A percentile compares a stretch with the other conserved stretches of the same genome.
Conservation (phyloP, 2,888 invertebrate genomes). For the Odontocolon sp. region DNA sequence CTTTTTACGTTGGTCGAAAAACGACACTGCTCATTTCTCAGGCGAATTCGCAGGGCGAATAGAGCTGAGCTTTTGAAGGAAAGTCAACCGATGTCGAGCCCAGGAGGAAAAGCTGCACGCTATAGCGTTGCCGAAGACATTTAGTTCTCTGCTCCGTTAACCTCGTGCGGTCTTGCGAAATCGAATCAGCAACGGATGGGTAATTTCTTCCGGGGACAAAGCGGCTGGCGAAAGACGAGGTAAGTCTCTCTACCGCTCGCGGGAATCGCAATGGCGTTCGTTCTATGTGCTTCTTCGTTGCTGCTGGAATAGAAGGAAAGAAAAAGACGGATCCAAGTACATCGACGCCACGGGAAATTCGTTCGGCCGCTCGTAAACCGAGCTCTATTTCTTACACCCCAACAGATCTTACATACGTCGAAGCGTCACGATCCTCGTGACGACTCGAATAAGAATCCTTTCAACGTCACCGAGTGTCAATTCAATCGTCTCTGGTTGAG, state of each 20-base stretch:
- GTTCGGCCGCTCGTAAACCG: constrained; percentile 2
- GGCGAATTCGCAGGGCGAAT: constrained; percentile 38
- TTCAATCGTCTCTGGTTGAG: background rate
- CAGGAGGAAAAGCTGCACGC: constrained; percentile 16
- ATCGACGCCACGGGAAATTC: constrained; percentile 9
- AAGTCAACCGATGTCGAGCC: constrained; percentile 4
- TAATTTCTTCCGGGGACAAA: constrained; percentile 68
- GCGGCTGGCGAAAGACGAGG: constrained; percentile 52
- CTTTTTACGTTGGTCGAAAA: background rate
- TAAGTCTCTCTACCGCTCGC: constrained; percentile 18
- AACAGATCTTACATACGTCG: background rate
- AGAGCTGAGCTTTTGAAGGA: constrained; percentile 18
- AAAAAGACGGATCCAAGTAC: background rate
- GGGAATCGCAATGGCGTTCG: constrained; percentile 48
- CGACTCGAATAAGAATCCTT: background rate
- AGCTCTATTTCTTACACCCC: constrained; percentile 11
- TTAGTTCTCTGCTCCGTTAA: constrained; percentile 69
- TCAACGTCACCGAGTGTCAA: background rate
- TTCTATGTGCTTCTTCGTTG: constrained; percentile 11
- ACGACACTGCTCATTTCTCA: constrained; percentile 44
- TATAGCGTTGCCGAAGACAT: constrained; percentile 65
- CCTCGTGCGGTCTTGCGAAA: constrained; percentile 64
- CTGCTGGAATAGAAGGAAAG: constrained; percentile 10
- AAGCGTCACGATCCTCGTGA: background rate
- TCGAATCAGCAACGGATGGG: constrained; percentile 71